Evolutionary conservation across 2,113 vertebrate genomes (phyloP), one percentile per base, ranked within the genome.

Genomic region (Tautogolabrus adspersus): DNA sequence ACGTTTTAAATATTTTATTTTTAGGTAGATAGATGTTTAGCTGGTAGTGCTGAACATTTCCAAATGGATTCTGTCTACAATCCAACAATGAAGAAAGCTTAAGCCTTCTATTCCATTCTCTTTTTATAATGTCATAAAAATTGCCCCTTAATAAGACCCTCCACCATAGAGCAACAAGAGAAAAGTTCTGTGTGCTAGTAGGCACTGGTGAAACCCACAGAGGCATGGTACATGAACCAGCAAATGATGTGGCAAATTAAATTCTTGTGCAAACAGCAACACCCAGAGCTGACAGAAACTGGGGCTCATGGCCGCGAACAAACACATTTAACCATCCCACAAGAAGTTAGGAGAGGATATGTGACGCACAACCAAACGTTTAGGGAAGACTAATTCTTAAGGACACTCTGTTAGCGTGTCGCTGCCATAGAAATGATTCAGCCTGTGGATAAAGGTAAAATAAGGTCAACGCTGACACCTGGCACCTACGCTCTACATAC

Each of bases 241-340:
- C 70, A 82, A 84, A 88, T 72, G 81, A 49, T 47, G 71, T 82
- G 86, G 70, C 46, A 86, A 88, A 88, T 79, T 26, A 59, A 75
- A 75, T 72, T 64, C 12, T 64, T 77, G 75, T 57, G 78, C 72
- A 79, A 82, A 90, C 80, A 82, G 75, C 74, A 56, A 51, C 64
- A 77, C 9, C 21, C 62, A 34, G 57, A 15, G 44, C 57, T 55
- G 40, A 26, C 19, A 8, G 46, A 52, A 1, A 19, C 30, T 26
- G 66, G 18, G 49, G 21, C 26, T 54, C 30, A 30, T 9, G n/a
- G 71, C 18, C 2, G 0, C 0, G 7, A 62, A 71, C 72, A 61
- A 68, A 86, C 56, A 67, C 15, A 26, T 30, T 38, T 38, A 57
- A 51, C 61, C 23, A 13, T 46, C 23, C n/a, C 60, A 65, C 47